A percentile compares a stretch with the other conserved stretches of the same genome.
Conservation (phyloP, 2,797 vertebrate genomes). For the Hemitrygon akajei region DNA sequence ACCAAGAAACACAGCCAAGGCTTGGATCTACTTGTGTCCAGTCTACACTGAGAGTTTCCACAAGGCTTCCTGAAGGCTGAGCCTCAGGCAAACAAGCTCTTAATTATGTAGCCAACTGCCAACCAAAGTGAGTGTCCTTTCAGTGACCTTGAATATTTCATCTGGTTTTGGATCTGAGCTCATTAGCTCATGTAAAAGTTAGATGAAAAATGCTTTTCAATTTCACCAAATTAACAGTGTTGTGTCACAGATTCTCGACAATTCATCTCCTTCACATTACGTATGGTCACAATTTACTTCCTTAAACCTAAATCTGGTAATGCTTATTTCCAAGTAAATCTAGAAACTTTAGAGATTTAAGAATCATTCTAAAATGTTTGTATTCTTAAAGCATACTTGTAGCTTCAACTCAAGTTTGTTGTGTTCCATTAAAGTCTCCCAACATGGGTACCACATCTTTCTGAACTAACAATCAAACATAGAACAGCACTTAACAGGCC, state of each 20-base stretch:
- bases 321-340: not conserved
- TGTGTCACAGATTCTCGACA: not conserved
- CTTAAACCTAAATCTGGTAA: not conserved
- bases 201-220: not conserved
- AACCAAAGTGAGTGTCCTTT: not conserved
- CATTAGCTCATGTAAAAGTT: not conserved
- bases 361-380: not conserved
- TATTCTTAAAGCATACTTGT: not conserved
- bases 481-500: too few relatives aligned
- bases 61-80: not conserved
- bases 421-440: not conserved
- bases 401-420: not conserved
- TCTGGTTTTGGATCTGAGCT: not conserved
- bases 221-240: not conserved
- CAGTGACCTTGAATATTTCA: not conserved
- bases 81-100: not conserved
- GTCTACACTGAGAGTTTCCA: not conserved
- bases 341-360: not conserved
- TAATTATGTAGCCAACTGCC: not conserved
- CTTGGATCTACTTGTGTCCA: not conserved
- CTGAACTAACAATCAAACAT: not conserved
- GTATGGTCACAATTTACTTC: not conserved
- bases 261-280: not conserved
- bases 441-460: not conserved
- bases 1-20: not conserved